Conservation (phyloP, 2,113 vertebrate genomes). For the Grus americana region DNA sequence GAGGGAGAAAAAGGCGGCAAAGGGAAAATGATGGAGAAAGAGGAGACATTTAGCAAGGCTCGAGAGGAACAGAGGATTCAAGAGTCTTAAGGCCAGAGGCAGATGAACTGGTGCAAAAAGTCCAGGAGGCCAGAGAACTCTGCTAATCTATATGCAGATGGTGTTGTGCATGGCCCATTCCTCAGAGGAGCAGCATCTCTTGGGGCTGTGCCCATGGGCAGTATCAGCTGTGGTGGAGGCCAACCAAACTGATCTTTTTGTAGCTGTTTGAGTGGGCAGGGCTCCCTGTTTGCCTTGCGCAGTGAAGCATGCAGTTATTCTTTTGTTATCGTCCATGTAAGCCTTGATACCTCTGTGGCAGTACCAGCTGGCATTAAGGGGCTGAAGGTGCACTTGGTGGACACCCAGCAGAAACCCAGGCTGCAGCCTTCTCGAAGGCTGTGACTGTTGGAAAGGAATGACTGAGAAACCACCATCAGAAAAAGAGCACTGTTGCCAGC, state of each 20-base stretch:
- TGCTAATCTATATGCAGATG: background rate
- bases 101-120: background rate
- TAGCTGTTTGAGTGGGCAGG: background rate
- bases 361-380: background rate
- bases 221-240: background rate
- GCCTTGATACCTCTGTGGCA: background rate
- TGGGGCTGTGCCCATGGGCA: background rate
- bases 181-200: background rate
- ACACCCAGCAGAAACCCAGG: background rate
- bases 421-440: background rate
- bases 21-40: background rate
- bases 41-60: background rate
- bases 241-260: background rate
- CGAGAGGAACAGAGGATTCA: background rate
- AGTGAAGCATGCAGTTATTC: background rate
- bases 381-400: background rate
- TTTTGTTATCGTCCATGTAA: background rate
- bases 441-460: background rate
- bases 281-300: background rate
- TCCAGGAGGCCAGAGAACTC: background rate
- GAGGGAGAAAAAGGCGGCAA: background rate
- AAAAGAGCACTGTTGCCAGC: background rate
- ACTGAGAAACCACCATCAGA: background rate
- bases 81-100: background rate
- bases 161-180: background rate